A percentile compares a stretch with the other conserved stretches of the same genome.
Conservation (phyloP, 2,888 invertebrate genomes). For the Thelaira solivaga region DNA sequence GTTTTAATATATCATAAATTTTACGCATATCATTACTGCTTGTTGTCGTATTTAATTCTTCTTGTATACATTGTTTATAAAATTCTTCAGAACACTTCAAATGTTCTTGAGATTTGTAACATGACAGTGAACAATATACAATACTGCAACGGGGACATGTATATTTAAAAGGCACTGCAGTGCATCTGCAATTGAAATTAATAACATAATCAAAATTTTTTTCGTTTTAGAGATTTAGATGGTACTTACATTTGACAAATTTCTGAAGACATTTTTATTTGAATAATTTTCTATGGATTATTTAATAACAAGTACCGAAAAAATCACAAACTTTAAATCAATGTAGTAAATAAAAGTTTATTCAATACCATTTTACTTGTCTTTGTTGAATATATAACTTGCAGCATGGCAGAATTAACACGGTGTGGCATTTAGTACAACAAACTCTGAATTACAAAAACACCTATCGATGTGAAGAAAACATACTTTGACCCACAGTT, state of each 20-base stretch:
- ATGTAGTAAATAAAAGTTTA: too few relatives aligned
- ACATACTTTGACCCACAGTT: too few relatives aligned
- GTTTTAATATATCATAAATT: constrained; percentile 72
- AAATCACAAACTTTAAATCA: too few relatives aligned
- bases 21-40: constrained; percentile 69
- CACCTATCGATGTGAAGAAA: too few relatives aligned
- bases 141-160: constrained; percentile 91
- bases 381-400: too few relatives aligned
- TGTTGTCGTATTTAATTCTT: constrained; percentile 80
- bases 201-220: too few relatives aligned
- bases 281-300: too few relatives aligned
- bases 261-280: constrained; percentile 64
- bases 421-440: too few relatives aligned
- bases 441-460: too few relatives aligned
- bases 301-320: too few relatives aligned
- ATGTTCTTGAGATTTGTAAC: constrained; percentile 89
- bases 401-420: too few relatives aligned
- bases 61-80: constrained; percentile 88
- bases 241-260: constrained; percentile 69
- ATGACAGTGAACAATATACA: constrained; percentile 88
- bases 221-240: not conserved
- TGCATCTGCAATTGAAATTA: constrained; percentile 79
- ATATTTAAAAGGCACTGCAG: constrained; percentile 82
- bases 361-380: too few relatives aligned
- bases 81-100: constrained; percentile 91